Base-by-base conservation (phyloP, 2,113 vertebrate genomes). In the Plotosus lineatus region DNA sequence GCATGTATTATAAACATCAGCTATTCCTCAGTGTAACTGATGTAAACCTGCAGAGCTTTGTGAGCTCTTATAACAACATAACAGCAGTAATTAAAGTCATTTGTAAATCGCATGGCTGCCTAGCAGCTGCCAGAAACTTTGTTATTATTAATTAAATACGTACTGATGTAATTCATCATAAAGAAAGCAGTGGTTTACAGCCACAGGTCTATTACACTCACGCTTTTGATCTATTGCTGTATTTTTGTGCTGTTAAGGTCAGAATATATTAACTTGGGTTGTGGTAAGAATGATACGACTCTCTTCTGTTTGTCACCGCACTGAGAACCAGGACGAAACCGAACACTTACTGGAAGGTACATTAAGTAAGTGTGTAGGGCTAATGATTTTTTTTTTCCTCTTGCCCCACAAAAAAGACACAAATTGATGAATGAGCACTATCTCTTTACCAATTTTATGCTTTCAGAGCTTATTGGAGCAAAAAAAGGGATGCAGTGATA, bases 371-470 rank as follows among this genome's bases (percentile, higher is more conserved):
- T 78, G 72, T 74, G 72, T 17, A 58, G 73, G 81, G 78, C 81
- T 85, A 87, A 85, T 85, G 82, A 83, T 84, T 86, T 86, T 83
- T 82, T 83, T 71, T 72, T 51, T 51, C 1, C 46, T 74, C 75
- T 79, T 82, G 68, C 83, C 79, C 81, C 79, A 79, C 58, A 79
- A 87, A 78, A 78, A 83, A 80, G 82, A 81, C 71, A 75, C 82
- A 84, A 83, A 86, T 87, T 87, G 88, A 87, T 87, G 83, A 89
- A 89, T 84, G 86, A 87, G 83, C 75, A 61, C 85, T 84, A 83
- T 85, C 79, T 85, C 78, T 56, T 72, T 83, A 63, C 82, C 79
- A 82, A 53, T 81, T 84, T 81, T 83, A 74, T 82, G 77, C 79
- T 83, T 86, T 86, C 80, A 84, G 78, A 77, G 58, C 71, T 74